Base-by-base conservation (phyloP, 2,797 vertebrate genomes). In the Ammospiza maritima region DNA sequence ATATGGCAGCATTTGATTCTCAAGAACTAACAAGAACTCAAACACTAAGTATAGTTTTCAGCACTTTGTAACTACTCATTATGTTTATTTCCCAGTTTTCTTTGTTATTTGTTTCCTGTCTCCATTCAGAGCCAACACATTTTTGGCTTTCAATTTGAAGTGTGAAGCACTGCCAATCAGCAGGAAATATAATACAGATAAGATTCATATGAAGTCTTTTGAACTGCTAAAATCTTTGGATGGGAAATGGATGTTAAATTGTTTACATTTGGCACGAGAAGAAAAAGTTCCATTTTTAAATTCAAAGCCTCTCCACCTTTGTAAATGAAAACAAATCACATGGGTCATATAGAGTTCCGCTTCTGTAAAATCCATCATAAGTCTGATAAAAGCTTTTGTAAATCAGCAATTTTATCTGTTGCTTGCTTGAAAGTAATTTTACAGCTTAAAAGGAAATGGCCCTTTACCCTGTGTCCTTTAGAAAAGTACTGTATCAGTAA, bases 111-210 rank as follows among this genome's bases (percentile, higher is more conserved):
- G 25, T 97, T 98, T 98, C 97, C 97, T 97, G 93, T 96, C 95
- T 84, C 90, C 80, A 60, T 90, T 97, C 77, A 53, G 70, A 97
- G 97, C 96, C 97, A 98, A 92, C 95, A 97, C 40, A 97, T 97
- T 97, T 97, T 98, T 98, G 97, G 97, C 97, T 97, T 97, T 94
- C 74, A 80, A 48, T 93, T 91, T 95, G 91, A 97, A 97, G 95
- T n/a, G 8, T 89, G 96, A 97, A 93, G 89, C 94, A 88, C 72
- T 97, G 97, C 96, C 97, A 98, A 97, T 98, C 97, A 97, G 95
- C 94, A 97, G 97, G 97, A 98, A 98, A 98, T 98, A 97, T 95
- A 97, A 97, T 96, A 97, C 96, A 97, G 97, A 98, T 98, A 98
- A 98, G 97, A 97, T 96, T 97, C 95, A 95, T 96, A 96, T 96